Conservation (phyloP, 1,140 invertebrate species). For the Kradibia gibbosae region DNA sequence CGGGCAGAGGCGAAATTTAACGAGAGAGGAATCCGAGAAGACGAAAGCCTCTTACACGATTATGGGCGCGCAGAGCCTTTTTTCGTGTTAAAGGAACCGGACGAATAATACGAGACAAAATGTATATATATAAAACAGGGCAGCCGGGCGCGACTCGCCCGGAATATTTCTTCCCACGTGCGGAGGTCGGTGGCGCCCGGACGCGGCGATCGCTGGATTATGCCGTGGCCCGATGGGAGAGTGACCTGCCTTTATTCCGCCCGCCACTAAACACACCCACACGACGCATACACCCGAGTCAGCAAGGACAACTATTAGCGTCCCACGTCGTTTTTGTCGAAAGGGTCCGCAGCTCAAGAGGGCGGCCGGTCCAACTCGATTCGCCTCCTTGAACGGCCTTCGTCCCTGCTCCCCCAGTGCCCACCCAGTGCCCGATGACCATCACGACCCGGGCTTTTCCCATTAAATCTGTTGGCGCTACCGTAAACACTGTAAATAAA, state of each 20-base stretch:
- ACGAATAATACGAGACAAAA: constrained; percentile 41
- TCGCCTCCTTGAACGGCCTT: too few species aligned
- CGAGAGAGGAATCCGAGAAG: constrained; percentile 30
- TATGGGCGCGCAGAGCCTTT: neutral
- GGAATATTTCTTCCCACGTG: constrained; percentile 48
- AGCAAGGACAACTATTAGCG: neutral
- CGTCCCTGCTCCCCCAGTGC: too few species aligned
- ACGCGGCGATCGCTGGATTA: constrained; percentile 24
- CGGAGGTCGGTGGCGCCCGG: constrained; percentile 10
- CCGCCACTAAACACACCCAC: neutral
- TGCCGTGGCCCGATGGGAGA: neutral
- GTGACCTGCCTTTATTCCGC: neutral
- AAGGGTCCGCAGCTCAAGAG: too few species aligned
- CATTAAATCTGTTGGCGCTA: neutral
- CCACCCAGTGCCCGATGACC: too few species aligned
- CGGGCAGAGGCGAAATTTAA: constrained; percentile 28
- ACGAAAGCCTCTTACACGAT: constrained; percentile 4
- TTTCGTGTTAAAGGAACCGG: constrained; percentile 33
- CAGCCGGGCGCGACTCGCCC: constrained; percentile 20
- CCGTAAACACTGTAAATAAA: too few species aligned
- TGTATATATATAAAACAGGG: constrained; percentile 17
- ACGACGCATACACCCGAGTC: neutral
- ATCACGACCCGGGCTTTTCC: too few species aligned
- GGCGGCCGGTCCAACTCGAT: too few species aligned
- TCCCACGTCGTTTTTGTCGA: neutral